Conservation (phyloP, 2,888 invertebrate species). For the Diabrotica balteata region DNA sequence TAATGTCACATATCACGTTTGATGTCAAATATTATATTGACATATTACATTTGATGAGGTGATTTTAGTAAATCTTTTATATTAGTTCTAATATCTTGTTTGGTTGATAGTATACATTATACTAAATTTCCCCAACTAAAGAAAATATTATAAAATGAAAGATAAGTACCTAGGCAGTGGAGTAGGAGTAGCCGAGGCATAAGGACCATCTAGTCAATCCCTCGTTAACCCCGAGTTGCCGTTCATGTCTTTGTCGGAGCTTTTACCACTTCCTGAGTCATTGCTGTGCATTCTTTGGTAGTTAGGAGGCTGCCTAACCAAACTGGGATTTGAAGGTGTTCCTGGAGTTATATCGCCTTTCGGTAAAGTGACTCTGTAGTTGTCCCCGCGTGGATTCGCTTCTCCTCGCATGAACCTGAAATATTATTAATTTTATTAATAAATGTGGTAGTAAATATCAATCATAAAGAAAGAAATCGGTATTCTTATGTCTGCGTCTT, state of each 20-base stretch:
- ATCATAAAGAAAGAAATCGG: too few relatives aligned
- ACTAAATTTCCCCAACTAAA: too few relatives aligned
- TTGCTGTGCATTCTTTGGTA: constrained; percentile 89
- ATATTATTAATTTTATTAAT: constrained; percentile 31
- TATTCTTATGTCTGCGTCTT: too few relatives aligned
- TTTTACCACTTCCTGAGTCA: constrained; percentile 73
- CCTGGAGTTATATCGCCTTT: constrained; percentile 72
- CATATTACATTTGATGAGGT: too few relatives aligned
- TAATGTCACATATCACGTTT: too few relatives aligned
- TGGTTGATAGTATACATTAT: too few relatives aligned
- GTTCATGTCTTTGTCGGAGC: constrained; percentile 74
- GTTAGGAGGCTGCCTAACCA: constrained; percentile 73
- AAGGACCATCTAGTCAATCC: constrained; percentile 83
- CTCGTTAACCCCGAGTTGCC: constrained; percentile 57
- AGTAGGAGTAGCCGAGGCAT: constrained; percentile 62
- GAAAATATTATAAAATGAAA: too few relatives aligned
- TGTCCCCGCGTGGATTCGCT: constrained; percentile 65
- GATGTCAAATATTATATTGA: too few relatives aligned
- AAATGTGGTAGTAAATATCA: too few relatives aligned
- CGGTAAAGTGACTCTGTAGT: constrained; percentile 60
- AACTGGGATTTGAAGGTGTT: constrained; percentile 75
- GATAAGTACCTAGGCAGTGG: constrained; percentile 55
- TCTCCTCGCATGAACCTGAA: constrained; percentile 92
- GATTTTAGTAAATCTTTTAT: too few relatives aligned
- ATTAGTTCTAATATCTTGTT: too few relatives aligned